Percentiles rank a stretch among this genome's conserved stretches.
These are phyloP conservation scores for Lasioglossum malachurum DNA, from an alignment of 2,888 invertebrate species.

Conservation along the genomic window DNA sequence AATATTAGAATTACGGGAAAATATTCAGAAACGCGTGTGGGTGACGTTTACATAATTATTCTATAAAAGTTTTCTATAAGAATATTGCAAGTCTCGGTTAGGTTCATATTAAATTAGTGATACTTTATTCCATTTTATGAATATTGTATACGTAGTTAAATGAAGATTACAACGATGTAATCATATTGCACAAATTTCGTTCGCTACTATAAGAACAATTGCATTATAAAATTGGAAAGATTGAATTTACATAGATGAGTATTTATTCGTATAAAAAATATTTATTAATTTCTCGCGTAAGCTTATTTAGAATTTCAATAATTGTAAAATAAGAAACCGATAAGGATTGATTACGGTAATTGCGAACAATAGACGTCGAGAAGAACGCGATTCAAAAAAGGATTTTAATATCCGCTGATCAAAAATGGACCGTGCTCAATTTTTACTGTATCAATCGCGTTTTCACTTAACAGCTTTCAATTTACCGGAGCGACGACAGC, in stretches of 20 bases:
- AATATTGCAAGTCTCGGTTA: not conserved
- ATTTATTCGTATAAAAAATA: too few relatives aligned
- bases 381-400: not conserved
- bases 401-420: not conserved
- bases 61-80: not conserved
- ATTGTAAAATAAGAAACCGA: not conserved
- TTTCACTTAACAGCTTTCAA: constrained; percentile 33
- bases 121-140: not conserved
- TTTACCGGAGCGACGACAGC: constrained; percentile 31
- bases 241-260: not conserved
- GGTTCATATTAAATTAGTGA: not conserved
- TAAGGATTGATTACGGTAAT: not conserved
- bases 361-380: not conserved
- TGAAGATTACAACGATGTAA: not conserved
- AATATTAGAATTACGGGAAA: not conserved
- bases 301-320: not conserved
- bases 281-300: not conserved
- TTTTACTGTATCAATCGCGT: not conserved
- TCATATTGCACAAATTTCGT: too few relatives aligned
- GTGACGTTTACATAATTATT: not conserved
- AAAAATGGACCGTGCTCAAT: not conserved
- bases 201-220: not conserved
- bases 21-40: not conserved
- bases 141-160: not conserved
- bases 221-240: not conserved